Evolutionary conservation across 2,888 invertebrate species (phyloP), one percentile per base, ranked within the genome.

Genomic region (Bibio marci): DNA sequence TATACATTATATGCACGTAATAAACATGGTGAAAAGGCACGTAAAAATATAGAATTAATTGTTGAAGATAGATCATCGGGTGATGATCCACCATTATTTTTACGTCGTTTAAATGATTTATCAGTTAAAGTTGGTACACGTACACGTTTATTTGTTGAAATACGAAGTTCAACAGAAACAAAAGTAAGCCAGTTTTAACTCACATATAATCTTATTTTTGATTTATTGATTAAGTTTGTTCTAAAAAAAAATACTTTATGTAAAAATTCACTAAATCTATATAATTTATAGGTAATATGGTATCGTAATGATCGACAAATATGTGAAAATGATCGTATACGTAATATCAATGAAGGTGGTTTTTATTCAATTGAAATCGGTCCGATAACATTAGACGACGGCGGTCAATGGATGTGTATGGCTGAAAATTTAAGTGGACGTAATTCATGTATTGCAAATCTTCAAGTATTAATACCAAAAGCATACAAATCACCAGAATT

Each of bases 121-220:
- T 77, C 82, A 12, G 87, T 86, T 43, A 87, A 90, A 66, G 87
- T 91, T 53, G 90, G 90, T 53, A 83, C 86, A 32, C 69, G 87
- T 52, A 81, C 85, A 2, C 68, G 87, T 49, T 78, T 88, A 53
- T 70, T 88, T 35, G 82, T 86, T 35, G 87, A 88, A 63, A 80
- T 87, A 46, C 68, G 76, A 54, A 83, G 81, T 62, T 71, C 78
- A 37, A 73, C 78, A 34, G 81, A 80, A 56, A 71, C 80, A 48
- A 80, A 80, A 74, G 88, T 85, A 58, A 55, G 59, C 48, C 22
- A 10, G 8, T 22, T 22, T 22, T 22, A n/a, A 22, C 10, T 12
- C 1, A 2, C 8, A 31, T 35, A 33, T 14, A 42, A 40, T 35
- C 27, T 10, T 39, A 37, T 37, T 41, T 35, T 39, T 31, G 28